Conservation (phyloP, 2,888 invertebrate genomes). For the Eupeodes latifasciatus region DNA sequence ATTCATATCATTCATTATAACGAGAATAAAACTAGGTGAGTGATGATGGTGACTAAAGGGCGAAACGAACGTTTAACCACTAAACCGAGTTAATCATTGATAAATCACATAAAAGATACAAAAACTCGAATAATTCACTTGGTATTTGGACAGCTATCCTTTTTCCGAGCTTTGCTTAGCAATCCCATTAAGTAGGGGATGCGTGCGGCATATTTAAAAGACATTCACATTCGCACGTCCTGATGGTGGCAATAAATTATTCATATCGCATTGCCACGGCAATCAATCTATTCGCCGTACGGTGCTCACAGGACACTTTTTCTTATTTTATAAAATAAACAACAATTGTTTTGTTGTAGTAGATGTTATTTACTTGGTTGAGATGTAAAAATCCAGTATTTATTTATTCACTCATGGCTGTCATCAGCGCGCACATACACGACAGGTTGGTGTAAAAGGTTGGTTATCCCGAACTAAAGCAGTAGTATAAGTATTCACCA, state of each 20-base stretch:
- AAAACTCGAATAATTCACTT: slow-evolving; percentile 53
- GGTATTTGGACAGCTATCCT: slow-evolving; percentile 61
- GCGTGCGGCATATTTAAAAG: slow-evolving; percentile 49
- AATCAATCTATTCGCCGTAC: slow-evolving; percentile 64
- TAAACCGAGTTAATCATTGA: slow-evolving; percentile 54
- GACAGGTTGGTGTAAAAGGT: slow-evolving; percentile 16
- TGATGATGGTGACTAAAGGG: neutral
- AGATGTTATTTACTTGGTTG: slow-evolving; percentile 1
- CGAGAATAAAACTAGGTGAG: slow-evolving; percentile 14
- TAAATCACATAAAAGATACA: slow-evolving; percentile 61
- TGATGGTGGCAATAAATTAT: slow-evolving; percentile 65
- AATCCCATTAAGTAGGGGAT: slow-evolving; percentile 49
- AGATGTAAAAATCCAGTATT: slow-evolving; percentile 48
- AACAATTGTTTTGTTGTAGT: neutral
- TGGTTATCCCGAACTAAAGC: slow-evolving; percentile 34
- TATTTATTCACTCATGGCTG: slow-evolving; percentile 66
- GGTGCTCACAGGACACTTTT: slow-evolving; percentile 31
- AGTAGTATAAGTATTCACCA: slow-evolving; percentile 37
- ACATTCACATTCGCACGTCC: slow-evolving; percentile 35
- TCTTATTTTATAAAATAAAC: slow-evolving; percentile 32
- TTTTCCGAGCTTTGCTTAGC: slow-evolving; percentile 54
- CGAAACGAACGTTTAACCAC: slow-evolving; percentile 42
- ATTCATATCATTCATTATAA: slow-evolving; percentile 32
- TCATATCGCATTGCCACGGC: slow-evolving; percentile 67
- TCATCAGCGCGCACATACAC: slow-evolving; percentile 39